Conservation (phyloP, 1,140 invertebrate species). For the Marisa cornuarietis region DNA sequence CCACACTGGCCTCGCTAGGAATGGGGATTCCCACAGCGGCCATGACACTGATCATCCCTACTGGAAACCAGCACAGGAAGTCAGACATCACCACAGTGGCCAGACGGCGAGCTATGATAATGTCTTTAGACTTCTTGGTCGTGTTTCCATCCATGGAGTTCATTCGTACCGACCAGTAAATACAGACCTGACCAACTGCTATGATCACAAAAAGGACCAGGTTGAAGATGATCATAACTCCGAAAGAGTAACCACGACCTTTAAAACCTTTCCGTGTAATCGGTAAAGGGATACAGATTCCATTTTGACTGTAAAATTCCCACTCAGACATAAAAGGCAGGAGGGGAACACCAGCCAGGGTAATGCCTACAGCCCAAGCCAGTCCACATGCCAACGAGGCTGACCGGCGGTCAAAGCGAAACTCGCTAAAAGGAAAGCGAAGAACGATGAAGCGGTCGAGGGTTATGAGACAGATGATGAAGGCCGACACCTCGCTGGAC, state of each 20-base stretch:
- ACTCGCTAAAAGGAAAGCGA: slow-evolving; percentile 40
- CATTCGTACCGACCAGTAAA: not conserved
- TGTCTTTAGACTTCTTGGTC: not conserved
- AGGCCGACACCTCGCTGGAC: slow-evolving; percentile 33
- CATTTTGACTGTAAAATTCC: slow-evolving; percentile 12
- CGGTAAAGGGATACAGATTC: slow-evolving; percentile 20
- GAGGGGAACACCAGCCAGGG: slow-evolving; percentile 7
- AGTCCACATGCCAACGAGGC: not conserved
- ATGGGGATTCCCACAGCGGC: not conserved
- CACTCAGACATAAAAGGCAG: slow-evolving; percentile 16
- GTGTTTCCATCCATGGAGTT: not conserved
- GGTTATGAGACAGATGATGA: slow-evolving; percentile 36
- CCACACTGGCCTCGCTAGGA: not conserved
- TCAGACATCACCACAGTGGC: not conserved
- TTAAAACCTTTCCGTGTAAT: not conserved
- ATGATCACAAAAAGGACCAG: not conserved
- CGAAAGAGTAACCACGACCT: not conserved
- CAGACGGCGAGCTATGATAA: not conserved
- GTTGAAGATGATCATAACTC: not conserved
- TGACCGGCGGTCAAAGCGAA: not conserved
- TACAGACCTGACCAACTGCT: not conserved
- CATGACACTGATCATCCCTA: not conserved
- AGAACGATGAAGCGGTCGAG: slow-evolving; percentile 44
- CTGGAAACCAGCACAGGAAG: not conserved
- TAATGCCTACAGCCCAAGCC: slow-evolving; percentile 4